A percentile compares a stretch with the other conserved stretches of the same genome.
Evolutionary conservation across 2,888 invertebrate species (phyloP).

Genomic region (Ernsta delagoae): DNA sequence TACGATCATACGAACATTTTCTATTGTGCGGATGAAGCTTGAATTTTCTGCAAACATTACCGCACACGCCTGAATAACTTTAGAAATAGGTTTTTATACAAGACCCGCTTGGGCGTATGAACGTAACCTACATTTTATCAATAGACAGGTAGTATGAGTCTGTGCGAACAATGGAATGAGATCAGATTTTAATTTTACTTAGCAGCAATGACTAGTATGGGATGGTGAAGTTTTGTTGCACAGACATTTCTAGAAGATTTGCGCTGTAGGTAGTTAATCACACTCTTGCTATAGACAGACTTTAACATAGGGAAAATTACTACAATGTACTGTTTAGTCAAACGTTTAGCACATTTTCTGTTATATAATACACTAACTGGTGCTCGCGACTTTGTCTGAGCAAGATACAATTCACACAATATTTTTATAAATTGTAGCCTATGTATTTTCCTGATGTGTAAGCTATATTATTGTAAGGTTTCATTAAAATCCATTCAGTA

Average conservation of each 20-base stretch:
- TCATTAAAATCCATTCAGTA: too few species aligned
- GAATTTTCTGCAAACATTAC: constrained; percentile 36
- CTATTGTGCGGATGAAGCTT: constrained; percentile 30
- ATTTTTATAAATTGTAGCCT: too few species aligned
- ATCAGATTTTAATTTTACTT: constrained; percentile 28
- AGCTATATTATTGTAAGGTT: too few species aligned
- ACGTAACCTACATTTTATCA: constrained; percentile 35
- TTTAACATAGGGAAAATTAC: too few species aligned
- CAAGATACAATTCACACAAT: too few species aligned
- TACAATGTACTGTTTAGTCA: too few species aligned
- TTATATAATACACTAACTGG: too few species aligned
- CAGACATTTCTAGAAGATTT: neutral
- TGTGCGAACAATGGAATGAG: constrained; percentile 9
- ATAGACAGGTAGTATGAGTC: constrained; percentile 26
- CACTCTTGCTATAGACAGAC: too few species aligned
- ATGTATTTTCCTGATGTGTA: too few species aligned
- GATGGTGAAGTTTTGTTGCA: neutral
- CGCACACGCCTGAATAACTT: constrained; percentile 31
- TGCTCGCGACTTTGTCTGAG: too few species aligned
- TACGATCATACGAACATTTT: constrained; percentile 28
- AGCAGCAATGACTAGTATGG: neutral
- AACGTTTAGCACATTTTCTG: too few species aligned
- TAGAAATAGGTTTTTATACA: constrained; percentile 34
- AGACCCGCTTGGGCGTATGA: constrained; percentile 28
- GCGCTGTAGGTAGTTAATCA: neutral